phyloP scores from a whole-genome alignment of 1,140 invertebrate species.

The Pseudomyrmex flavicornis region DNA sequence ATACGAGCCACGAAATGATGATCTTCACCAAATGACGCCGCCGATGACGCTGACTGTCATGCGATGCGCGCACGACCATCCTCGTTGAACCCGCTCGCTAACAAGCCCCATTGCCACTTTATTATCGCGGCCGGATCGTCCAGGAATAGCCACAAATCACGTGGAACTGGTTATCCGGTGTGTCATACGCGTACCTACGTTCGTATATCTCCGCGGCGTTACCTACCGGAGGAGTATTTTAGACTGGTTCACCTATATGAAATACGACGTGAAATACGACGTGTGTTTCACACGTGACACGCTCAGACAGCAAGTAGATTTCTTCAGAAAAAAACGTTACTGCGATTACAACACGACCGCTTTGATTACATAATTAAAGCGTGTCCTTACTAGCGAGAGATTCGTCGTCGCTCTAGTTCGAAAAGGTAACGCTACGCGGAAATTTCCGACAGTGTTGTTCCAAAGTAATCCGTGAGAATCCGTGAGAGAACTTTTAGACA shows the following conservation, averaged over 20 bases:
- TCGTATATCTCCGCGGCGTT: slow-evolving; percentile 62
- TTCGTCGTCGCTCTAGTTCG: slow-evolving; percentile 10
- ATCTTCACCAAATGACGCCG: slow-evolving; percentile 60
- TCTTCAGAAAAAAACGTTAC: slow-evolving; percentile 21
- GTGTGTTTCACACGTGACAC: slow-evolving; percentile 13
- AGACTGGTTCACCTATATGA: slow-evolving; percentile 51
- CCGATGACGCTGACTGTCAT: slow-evolving; percentile 62
- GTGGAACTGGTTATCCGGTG: slow-evolving; percentile 76
- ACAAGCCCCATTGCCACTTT: slow-evolving; percentile 80
- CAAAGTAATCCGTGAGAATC: not conserved
- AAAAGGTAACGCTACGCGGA: slow-evolving; percentile 30
- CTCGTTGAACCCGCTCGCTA: slow-evolving; percentile 71
- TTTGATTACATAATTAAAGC: slow-evolving; percentile 43
- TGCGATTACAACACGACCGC: slow-evolving; percentile 18
- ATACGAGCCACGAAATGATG: slow-evolving; percentile 30
- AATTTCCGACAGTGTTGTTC: slow-evolving; percentile 29
- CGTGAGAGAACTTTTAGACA: slow-evolving; percentile 29
- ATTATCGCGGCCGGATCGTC: slow-evolving; percentile 76
- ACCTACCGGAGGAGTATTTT: slow-evolving; percentile 54
- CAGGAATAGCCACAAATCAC: slow-evolving; percentile 78
- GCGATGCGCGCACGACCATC: slow-evolving; percentile 51
- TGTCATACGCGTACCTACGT: slow-evolving; percentile 66
- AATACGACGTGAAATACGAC: slow-evolving; percentile 34
- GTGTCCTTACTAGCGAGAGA: slow-evolving; percentile 14
- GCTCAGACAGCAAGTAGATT: slow-evolving; percentile 39